These are phyloP conservation scores for Choristoneura fumiferana DNA, from an alignment of 1,140 invertebrate species.

Conservation along the genomic window DNA sequence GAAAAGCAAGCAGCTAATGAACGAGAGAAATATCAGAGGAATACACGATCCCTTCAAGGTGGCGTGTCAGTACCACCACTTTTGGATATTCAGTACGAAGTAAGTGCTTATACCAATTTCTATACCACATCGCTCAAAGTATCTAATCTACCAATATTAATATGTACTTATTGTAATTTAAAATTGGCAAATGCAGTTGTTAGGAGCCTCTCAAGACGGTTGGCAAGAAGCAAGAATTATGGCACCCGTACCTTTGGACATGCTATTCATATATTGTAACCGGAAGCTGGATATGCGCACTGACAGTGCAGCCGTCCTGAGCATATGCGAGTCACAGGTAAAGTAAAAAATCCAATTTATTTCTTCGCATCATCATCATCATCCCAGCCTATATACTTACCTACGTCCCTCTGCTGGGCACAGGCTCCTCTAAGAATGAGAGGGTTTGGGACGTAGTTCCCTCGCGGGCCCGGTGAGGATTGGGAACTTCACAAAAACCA, in stretches of 20 bases:
- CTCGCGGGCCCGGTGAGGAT: too few relatives aligned
- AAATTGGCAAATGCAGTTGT: too few relatives aligned
- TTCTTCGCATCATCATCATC: neutral
- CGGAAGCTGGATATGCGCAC: constrained; percentile 59
- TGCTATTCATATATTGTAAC: constrained; percentile 63
- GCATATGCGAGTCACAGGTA: constrained; percentile 63
- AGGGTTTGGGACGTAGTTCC: too few relatives aligned
- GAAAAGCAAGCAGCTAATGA: constrained; percentile 66
- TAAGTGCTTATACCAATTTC: too few relatives aligned
- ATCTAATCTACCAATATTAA: too few relatives aligned
- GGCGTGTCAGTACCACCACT: constrained; percentile 60
- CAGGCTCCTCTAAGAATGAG: too few relatives aligned
- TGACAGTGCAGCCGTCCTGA: constrained; percentile 62
- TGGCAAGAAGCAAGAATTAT: constrained; percentile 67
- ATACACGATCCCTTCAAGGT: constrained; percentile 48
- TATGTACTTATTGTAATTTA: too few relatives aligned
- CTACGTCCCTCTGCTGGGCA: too few relatives aligned
- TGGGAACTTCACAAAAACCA: too few relatives aligned
- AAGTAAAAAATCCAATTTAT: neutral
- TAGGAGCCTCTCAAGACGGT: constrained; percentile 52
- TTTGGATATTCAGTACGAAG: constrained; percentile 61
- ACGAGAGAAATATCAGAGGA: constrained; percentile 66
- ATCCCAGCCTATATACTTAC: too few relatives aligned
- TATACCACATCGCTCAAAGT: too few relatives aligned
- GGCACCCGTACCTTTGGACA: constrained; percentile 61